phyloP scores from a whole-genome alignment of 2,797 vertebrate species.

The Chelmon rostratus region DNA sequence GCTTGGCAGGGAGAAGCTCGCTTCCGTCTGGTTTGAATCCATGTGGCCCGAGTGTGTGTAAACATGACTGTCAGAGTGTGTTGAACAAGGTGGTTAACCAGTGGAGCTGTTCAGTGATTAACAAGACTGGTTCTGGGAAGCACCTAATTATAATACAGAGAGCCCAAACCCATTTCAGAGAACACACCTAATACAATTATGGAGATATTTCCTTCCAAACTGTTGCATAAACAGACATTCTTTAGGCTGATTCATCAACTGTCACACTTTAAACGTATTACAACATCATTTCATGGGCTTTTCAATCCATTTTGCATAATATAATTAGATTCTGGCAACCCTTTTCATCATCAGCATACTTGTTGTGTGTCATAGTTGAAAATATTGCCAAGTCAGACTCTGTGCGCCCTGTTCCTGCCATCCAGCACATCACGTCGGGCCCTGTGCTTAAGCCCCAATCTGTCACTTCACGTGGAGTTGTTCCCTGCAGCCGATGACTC shows the following conservation, averaged over 20 bases:
- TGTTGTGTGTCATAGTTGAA: conserved; percentile 53
- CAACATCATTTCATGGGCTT: conserved; percentile 57
- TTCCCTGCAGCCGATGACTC: not conserved
- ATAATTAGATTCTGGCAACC: conserved; percentile 60
- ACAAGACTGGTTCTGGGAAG: conserved; percentile 7
- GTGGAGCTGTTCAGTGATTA: conserved; percentile 16
- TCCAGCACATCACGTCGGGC: conserved; percentile 39
- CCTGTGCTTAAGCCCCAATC: conserved; percentile 47
- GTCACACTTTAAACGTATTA: conserved; percentile 58
- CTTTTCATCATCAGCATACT: conserved; percentile 64
- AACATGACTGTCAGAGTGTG: conserved; percentile 21
- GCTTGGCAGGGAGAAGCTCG: conserved; percentile 20
- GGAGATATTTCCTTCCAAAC: conserved; percentile 23
- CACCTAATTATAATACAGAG: not conserved
- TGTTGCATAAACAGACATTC: conserved; percentile 12
- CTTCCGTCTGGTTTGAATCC: conserved; percentile 30
- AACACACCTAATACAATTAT: not conserved
- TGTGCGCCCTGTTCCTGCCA: conserved; percentile 22
- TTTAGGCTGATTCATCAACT: conserved; percentile 52
- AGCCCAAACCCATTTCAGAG: not conserved
- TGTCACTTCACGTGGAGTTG: conserved; percentile 34
- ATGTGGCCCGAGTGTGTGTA: not conserved
- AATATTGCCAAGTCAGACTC: conserved; percentile 55
- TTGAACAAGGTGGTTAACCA: conserved; percentile 41
- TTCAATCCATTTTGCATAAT: conserved; percentile 65